Evolutionary conservation across 2,797 vertebrate species (phyloP).

Genomic region (Tangara arthus): DNA sequence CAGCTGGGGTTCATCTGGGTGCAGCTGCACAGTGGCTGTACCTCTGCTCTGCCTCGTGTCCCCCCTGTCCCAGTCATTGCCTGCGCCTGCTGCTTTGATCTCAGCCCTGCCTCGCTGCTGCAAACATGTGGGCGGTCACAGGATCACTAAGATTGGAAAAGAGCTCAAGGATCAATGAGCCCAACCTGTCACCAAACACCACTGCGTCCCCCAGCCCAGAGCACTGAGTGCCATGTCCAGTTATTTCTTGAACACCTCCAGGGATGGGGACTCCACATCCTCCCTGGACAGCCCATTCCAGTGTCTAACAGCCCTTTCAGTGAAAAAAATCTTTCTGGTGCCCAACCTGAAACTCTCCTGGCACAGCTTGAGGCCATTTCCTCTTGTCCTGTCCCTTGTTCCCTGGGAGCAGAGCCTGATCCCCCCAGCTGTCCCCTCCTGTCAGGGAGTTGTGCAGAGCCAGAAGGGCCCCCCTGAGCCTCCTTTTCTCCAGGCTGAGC

Average conservation of each 20-base stretch:
- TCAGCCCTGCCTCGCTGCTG: background rate
- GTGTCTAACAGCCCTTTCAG: fast-evolving
- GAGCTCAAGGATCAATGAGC: background rate
- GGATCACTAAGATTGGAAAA: background rate
- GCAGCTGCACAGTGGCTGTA: background rate
- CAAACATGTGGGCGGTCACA: background rate
- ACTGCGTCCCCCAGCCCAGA: background rate
- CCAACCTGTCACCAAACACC: background rate
- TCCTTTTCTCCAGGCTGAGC: background rate
- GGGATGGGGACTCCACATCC: background rate
- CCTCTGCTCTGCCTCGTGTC: background rate
- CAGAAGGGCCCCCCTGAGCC: background rate
- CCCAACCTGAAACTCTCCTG: background rate
- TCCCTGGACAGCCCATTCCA: background rate
- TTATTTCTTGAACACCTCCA: background rate
- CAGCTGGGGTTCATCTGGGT: background rate
- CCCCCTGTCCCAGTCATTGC: background rate
- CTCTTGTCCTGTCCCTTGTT: fast-evolving
- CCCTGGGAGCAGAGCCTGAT: background rate
- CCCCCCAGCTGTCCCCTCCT: background rate
- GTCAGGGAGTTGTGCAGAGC: background rate
- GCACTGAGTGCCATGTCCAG: background rate
- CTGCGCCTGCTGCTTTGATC: background rate
- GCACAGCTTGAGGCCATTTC: fast-evolving
- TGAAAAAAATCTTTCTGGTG: background rate